Evolutionary conservation across 2,113 vertebrate species (phyloP).

Genomic region (Taxidea taxus): DNA sequence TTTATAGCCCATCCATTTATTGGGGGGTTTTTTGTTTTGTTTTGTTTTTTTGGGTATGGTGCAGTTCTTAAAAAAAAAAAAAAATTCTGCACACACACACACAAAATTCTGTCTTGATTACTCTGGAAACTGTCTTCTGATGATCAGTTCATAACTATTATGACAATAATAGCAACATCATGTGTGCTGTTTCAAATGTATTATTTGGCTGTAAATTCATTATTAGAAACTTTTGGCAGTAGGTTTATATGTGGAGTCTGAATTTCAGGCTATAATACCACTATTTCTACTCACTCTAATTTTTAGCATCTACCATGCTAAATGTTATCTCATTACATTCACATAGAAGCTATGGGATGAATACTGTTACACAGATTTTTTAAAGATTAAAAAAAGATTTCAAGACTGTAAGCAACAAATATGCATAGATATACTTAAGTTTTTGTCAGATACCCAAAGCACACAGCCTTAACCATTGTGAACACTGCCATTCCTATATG

Average conservation of each 20-base stretch:
- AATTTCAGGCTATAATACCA: neutral
- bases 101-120: neutral
- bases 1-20: neutral
- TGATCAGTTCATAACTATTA: neutral
- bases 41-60: rapidly evolving
- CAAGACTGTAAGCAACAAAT: neutral
- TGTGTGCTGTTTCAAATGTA: neutral
- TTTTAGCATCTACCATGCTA: neutral
- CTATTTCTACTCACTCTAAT: neutral
- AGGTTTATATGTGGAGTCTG: neutral
- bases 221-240: neutral
- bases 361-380: neutral
- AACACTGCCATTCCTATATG: neutral
- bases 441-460: neutral
- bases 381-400: neutral
- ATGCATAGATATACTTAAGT: neutral
- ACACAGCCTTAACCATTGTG: neutral
- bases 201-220: neutral
- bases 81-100: too few species aligned
- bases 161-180: neutral
- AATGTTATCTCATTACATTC: neutral
- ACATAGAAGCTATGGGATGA: neutral
- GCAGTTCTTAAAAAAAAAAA: neutral
- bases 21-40: neutral
- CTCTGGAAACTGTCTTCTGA: neutral